Evolutionary conservation across 2,797 vertebrate species (phyloP), one percentile per base, ranked within the genome.

Genomic region (Malacoctenus gilli): DNA sequence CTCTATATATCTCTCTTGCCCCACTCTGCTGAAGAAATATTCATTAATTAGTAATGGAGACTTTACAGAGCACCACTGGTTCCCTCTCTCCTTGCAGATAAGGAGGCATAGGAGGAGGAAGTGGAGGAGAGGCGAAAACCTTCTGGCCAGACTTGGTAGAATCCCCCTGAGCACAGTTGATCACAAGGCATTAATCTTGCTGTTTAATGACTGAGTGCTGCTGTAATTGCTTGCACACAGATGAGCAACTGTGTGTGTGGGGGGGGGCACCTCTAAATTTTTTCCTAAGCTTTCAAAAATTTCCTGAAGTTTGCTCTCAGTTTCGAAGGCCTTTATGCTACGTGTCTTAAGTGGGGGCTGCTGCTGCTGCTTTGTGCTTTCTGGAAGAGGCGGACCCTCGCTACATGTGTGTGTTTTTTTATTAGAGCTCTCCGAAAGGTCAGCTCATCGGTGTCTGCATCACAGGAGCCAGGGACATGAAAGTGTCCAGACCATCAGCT

Each of bases 21-120:
- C 61, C 43, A 40, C 53, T 63, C 56, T 72, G 68, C 77, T 89
- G 59, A 65, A 86, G 85, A 91, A 88, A 86, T 87, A 79, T 81
- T 89, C 87, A 90, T 91, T 91, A 90, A 92, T 92, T 90, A 90
- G 84, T 91, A 90, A 91, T 89, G 75, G 85, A 87, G 87, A 87
- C 85, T 86, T 83, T 84, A 75, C 67, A 75, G 73, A 84, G 81
- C 59, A 61, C 59, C 39, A 22, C 41, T 51, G 67, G 47, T 69
- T 69, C 63, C 52, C 69, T 59, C 61, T 57, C 48, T 65, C 50
- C 58, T 83, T 81, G 68, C 69, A 80, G 82, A 82, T 87, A 82
- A 83, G 79, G 71, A 72, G 39, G 62, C 72, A 72, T 44, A 37
- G 43, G 53, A 54, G 48, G 57, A 70, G 64, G 39, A 67, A 66